Evolutionary conservation across 2,113 vertebrate species (phyloP).

Genomic region (Silurus asotus): DNA sequence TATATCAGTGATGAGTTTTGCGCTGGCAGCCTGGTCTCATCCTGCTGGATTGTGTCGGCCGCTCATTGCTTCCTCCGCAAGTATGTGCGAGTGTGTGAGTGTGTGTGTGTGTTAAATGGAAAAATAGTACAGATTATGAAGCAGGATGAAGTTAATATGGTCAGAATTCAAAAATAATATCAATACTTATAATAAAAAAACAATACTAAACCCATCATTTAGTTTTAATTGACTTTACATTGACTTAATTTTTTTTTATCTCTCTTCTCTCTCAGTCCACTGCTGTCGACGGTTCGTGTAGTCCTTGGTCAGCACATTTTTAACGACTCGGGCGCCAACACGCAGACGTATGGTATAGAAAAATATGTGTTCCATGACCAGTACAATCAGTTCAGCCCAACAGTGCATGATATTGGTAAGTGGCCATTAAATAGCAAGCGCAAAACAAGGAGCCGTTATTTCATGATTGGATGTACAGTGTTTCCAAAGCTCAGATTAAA

Average conservation of each 20-base stretch:
- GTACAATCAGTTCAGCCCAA: conserved; percentile 84
- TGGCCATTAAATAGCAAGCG: conserved; percentile 14
- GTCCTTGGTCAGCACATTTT: conserved; percentile 91
- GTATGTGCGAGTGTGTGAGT: conserved; percentile 63
- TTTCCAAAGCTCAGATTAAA: neutral
- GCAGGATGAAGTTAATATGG: neutral
- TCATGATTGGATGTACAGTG: neutral
- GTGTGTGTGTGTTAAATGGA: neutral
- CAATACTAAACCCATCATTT: neutral
- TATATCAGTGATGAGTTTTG: conserved; percentile 86
- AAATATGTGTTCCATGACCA: conserved; percentile 78
- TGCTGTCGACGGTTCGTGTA: conserved; percentile 75
- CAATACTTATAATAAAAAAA: neutral
- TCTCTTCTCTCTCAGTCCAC: conserved; percentile 70
- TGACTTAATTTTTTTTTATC: neutral
- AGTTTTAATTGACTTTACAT: neutral
- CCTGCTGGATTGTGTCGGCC: conserved; percentile 91
- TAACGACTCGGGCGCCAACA: conserved; percentile 79
- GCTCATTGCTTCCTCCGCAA: conserved; percentile 91
- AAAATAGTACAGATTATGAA: neutral
- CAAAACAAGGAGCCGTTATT: neutral
- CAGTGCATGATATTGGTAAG: conserved; percentile 89
- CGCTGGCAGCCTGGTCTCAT: conserved; percentile 82
- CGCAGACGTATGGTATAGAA: conserved; percentile 80
- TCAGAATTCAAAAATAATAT: neutral